These are phyloP conservation scores for Eupithecia pulchellata DNA, from an alignment of 2,888 invertebrate genomes.

Conservation along the genomic window DNA sequence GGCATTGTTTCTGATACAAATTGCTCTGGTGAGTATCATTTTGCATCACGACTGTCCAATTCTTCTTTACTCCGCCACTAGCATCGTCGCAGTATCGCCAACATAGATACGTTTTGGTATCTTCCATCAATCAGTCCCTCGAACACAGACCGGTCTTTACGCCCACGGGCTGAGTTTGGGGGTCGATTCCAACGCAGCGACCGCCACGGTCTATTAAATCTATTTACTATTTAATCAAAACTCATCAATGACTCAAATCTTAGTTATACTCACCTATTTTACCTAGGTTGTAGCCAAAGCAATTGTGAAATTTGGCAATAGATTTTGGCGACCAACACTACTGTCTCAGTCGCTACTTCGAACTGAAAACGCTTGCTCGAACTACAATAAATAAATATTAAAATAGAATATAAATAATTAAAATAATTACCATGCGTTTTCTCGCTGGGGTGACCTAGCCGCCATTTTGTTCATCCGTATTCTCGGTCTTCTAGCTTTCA, in stretches of 20 bases:
- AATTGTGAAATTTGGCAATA: conserved; percentile 80
- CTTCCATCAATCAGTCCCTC: too few relatives aligned
- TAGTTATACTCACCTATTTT: neutral
- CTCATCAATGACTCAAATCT: conserved; percentile 3
- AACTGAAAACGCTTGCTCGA: conserved; percentile 26
- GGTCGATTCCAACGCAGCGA: neutral
- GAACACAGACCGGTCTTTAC: too few relatives aligned
- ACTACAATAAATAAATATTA: conserved; percentile 24
- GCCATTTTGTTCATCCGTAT: conserved; percentile 39
- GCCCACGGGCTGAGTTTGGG: neutral
- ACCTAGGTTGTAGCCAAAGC: conserved; percentile 8
- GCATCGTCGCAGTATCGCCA: too few relatives aligned
- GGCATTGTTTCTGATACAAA: too few relatives aligned
- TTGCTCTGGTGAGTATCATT: too few relatives aligned
- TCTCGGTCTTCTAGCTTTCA: conserved; percentile 54
- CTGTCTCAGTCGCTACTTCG: conserved; percentile 10
- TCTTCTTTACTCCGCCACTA: too few relatives aligned
- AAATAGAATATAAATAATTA: neutral
- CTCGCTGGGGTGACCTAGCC: conserved; percentile 62
- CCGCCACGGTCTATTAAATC: neutral
- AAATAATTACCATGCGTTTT: conserved; percentile 60
- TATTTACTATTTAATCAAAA: neutral
- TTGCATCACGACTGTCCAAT: too few relatives aligned
- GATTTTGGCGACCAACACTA: conserved; percentile 55
- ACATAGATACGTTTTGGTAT: too few relatives aligned